These are phyloP conservation scores for Camptogramma bilineatum DNA, from an alignment of 2,888 invertebrate species.

Conservation along the genomic window DNA sequence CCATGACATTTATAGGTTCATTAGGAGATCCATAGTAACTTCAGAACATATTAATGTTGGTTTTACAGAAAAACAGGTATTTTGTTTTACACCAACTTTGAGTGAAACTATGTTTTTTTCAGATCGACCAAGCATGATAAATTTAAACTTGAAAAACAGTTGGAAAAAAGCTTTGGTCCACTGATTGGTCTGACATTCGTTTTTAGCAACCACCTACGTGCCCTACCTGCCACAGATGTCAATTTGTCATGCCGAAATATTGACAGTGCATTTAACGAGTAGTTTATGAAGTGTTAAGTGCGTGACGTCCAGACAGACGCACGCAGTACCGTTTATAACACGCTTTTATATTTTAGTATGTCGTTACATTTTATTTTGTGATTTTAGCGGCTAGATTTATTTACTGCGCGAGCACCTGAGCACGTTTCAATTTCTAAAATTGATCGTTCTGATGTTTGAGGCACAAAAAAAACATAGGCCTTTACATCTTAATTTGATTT, in stretches of 20 bases:
- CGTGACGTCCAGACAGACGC: conserved; percentile 44
- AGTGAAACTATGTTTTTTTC: background rate
- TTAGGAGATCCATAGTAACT: background rate
- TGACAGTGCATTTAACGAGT: conserved; percentile 58
- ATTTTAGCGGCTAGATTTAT: conserved; percentile 13
- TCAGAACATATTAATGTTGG: background rate
- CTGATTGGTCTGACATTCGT: background rate
- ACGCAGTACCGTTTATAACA: conserved; percentile 32
- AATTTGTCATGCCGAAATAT: conserved; percentile 38
- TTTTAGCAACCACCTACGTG: conserved; percentile 12
- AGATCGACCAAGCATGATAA: background rate
- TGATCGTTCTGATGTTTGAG: too few species aligned
- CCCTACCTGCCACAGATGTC: conserved; percentile 6
- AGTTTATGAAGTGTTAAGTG: conserved; percentile 59
- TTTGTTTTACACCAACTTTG: too few species aligned
- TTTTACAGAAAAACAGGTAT: background rate
- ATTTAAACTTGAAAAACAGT: background rate
- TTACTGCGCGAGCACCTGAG: background rate
- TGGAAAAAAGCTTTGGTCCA: background rate
- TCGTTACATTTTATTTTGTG: conserved; percentile 20
- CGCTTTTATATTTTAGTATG: conserved; percentile 47
- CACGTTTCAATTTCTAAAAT: too few species aligned
- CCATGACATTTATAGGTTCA: conserved; percentile 25
- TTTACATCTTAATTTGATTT: too few species aligned
- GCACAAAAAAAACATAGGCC: too few species aligned